Percentiles rank a stretch among this genome's conserved stretches.
Evolutionary conservation across 2,797 vertebrate species (phyloP).

Genomic region (Melanotaenia trifasciata): DNA sequence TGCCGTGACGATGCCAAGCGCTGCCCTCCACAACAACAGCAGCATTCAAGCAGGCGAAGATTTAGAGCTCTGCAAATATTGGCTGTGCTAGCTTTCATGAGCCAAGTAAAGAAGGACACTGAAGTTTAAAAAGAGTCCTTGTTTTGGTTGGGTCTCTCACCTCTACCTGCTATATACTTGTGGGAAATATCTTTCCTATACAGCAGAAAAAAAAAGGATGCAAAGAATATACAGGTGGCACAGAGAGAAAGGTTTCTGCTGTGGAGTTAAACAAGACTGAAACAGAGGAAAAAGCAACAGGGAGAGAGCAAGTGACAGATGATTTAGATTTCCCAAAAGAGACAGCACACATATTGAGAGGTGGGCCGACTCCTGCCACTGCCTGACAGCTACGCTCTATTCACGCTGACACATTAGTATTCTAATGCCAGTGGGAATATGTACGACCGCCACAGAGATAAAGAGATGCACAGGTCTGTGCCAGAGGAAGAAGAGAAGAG

Average conservation of each 20-base stretch:
- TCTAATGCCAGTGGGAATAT: slow-evolving; percentile 70
- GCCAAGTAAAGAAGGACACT: slow-evolving; percentile 14
- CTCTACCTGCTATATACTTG: slow-evolving; percentile 59
- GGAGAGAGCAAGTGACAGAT: slow-evolving; percentile 35
- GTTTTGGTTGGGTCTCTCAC: slow-evolving; percentile 32
- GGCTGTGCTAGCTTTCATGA: slow-evolving; percentile 43
- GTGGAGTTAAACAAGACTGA: slow-evolving; percentile 23
- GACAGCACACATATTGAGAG: slow-evolving; percentile 71
- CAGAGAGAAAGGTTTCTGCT: slow-evolving; percentile 22
- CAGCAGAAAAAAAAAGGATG: not conserved
- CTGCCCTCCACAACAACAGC: slow-evolving; percentile 69
- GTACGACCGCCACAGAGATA: slow-evolving; percentile 47
- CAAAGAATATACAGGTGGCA: not conserved
- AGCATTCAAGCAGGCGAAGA: slow-evolving; percentile 71
- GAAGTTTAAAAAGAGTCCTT: slow-evolving; percentile 16
- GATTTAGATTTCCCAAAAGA: slow-evolving; percentile 57
- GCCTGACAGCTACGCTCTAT: slow-evolving; percentile 50
- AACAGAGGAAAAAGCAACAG: slow-evolving; percentile 14
- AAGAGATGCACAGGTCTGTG: slow-evolving; percentile 40
- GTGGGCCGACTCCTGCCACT: slow-evolving; percentile 53
- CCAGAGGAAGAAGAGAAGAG: slow-evolving; percentile 51
- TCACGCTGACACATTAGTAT: slow-evolving; percentile 71
- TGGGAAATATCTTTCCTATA: slow-evolving; percentile 44
- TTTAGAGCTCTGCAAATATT: slow-evolving; percentile 74
- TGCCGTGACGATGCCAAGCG: slow-evolving; percentile 69